Evolutionary conservation across 2,797 vertebrate genomes (phyloP).

Genomic region (Clarias pachynema): DNA sequence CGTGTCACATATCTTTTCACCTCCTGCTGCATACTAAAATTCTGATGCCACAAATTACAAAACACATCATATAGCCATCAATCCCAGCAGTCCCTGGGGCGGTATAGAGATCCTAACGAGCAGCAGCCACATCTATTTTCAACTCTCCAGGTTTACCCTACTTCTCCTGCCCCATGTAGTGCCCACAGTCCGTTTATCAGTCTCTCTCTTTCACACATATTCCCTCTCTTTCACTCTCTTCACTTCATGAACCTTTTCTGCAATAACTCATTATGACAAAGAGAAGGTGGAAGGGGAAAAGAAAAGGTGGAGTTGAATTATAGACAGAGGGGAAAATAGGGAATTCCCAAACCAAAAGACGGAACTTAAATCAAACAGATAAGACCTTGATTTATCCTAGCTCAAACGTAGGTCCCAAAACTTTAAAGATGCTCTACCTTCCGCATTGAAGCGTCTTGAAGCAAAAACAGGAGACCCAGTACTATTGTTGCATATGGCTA

Average conservation of each 20-base stretch:
- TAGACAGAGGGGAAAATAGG: slow-evolving; percentile 9
- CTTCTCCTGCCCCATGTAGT: slow-evolving; percentile 68
- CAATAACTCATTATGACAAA: slow-evolving; percentile 58
- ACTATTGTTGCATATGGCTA: slow-evolving; percentile 46
- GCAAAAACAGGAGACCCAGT: slow-evolving; percentile 31
- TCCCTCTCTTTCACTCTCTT: slow-evolving; percentile 34
- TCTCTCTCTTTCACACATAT: slow-evolving; percentile 43
- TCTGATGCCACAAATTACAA: slow-evolving; percentile 59
- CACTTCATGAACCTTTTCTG: slow-evolving; percentile 31
- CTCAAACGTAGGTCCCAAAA: slow-evolving; percentile 40
- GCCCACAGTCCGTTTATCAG: slow-evolving; percentile 56
- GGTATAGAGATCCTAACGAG: slow-evolving; percentile 68
- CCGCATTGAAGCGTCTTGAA: slow-evolving; percentile 39
- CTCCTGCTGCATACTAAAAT: slow-evolving; percentile 28
- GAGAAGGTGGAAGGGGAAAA: slow-evolving; percentile 33
- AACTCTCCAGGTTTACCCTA: slow-evolving; percentile 78
- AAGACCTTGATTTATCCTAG: slow-evolving; percentile 34
- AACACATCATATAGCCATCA: slow-evolving; percentile 57
- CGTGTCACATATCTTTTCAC: slow-evolving; percentile 11
- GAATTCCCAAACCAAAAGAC: slow-evolving; percentile 26
- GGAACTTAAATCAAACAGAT: slow-evolving; percentile 45
- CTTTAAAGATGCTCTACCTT: slow-evolving; percentile 44
- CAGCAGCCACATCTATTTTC: slow-evolving; percentile 74
- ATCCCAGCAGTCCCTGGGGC: slow-evolving; percentile 69
- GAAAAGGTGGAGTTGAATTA: slow-evolving; percentile 13